Percentiles rank a stretch among this genome's conserved stretches.
Evolutionary conservation across 2,113 vertebrate species (phyloP).

Genomic region (Potamarius usumacintae): DNA sequence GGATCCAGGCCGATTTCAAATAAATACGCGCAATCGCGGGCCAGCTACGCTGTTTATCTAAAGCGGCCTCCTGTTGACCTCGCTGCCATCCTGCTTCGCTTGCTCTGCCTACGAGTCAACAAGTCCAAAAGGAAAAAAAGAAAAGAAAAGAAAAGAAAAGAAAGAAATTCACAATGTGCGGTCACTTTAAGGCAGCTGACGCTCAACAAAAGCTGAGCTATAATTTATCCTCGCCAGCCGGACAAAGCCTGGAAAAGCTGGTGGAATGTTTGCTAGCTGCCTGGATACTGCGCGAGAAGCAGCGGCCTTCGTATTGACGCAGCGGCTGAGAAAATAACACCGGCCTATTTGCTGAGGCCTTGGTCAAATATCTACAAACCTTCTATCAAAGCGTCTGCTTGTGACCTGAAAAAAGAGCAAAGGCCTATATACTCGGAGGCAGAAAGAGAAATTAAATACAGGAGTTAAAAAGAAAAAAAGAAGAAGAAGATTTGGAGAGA

Average conservation of each 20-base stretch:
- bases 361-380: conserved; percentile 54
- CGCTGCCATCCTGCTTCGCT: conserved; percentile 19
- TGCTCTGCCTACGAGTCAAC: conserved; percentile 13
- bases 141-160: conserved; percentile 4
- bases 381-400: conserved; percentile 51
- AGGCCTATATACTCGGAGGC: conserved; percentile 25
- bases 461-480: neutral
- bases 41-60: conserved; percentile 43
- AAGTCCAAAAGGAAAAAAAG: conserved; percentile 21
- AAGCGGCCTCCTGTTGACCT: conserved; percentile 37
- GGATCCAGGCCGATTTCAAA: conserved; percentile 46
- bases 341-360: conserved; percentile 58
- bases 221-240: conserved; percentile 60
- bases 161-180: conserved; percentile 40
- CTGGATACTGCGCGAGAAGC: conserved; percentile 56
- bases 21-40: conserved; percentile 40
- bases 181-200: conserved; percentile 54
- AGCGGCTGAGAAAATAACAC: conserved; percentile 62
- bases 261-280: conserved; percentile 64
- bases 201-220: conserved; percentile 58
- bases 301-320: conserved; percentile 57
- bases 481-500: neutral
- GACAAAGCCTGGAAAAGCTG: conserved; percentile 61
- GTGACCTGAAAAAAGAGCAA: conserved; percentile 34
- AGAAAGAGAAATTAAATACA: conserved; percentile 21